phyloP scores from a whole-genome alignment of 2,113 vertebrate genomes.

The Drymodes brunneopygia region DNA sequence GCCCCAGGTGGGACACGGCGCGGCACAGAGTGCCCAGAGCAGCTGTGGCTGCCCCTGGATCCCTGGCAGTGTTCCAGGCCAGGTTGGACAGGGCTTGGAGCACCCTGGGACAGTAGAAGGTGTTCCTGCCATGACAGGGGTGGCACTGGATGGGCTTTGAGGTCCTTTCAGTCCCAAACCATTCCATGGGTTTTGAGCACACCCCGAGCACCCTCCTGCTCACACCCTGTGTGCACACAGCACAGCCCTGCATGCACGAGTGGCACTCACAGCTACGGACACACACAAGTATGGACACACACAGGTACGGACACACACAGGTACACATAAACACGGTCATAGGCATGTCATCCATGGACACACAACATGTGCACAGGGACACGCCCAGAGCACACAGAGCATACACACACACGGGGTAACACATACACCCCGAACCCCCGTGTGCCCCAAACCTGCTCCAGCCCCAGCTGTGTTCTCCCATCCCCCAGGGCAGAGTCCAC shows the following conservation, averaged over 20 bases:
- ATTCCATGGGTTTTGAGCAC: neutral
- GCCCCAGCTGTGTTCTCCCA: neutral
- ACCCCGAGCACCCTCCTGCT: accelerated
- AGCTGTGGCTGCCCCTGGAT: neutral
- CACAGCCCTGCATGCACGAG: neutral
- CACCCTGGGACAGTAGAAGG: accelerated
- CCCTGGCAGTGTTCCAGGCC: neutral
- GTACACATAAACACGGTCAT: neutral
- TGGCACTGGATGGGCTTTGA: neutral
- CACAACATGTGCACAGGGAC: too few species aligned
- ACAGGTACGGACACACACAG: neutral
- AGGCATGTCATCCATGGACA: too few species aligned
- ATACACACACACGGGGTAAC: too few species aligned
- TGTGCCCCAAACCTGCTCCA: too few species aligned
- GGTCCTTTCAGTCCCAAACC: neutral
- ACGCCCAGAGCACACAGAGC: too few species aligned
- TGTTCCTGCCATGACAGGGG: neutral
- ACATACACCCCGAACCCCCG: neutral
- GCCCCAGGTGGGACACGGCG: accelerated
- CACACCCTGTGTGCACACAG: neutral
- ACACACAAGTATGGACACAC: neutral
- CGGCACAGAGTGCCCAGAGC: neutral
- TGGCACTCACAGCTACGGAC: too few species aligned
- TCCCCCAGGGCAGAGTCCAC: neutral
- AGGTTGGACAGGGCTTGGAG: neutral